Evolutionary conservation across 2,797 vertebrate species (phyloP).

Genomic region (Euthynnus affinis): DNA sequence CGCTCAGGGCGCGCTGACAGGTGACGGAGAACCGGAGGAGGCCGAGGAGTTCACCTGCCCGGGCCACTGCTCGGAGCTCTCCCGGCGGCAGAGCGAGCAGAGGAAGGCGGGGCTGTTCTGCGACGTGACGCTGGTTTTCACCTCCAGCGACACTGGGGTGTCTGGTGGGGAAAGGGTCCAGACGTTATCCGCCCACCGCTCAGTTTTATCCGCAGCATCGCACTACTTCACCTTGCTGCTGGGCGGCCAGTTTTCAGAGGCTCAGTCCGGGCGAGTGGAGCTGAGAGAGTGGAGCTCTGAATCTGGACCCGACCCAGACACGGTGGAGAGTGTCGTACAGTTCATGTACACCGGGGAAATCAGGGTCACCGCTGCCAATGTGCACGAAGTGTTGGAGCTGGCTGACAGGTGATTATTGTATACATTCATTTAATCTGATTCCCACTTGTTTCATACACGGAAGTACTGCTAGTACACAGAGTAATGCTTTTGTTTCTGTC

Average conservation of each 20-base stretch:
- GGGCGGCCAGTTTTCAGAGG: slow-evolving; percentile 90
- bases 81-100: slow-evolving; percentile 93
- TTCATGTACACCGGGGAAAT: slow-evolving; percentile 96
- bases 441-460: not conserved
- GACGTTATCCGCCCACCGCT: slow-evolving; percentile 88
- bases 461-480: too few relatives aligned
- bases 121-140: slow-evolving; percentile 92
- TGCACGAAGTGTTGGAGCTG: slow-evolving; percentile 94
- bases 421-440: not conserved
- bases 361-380: slow-evolving; percentile 90
- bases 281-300: slow-evolving; percentile 94
- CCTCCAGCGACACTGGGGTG: slow-evolving; percentile 60
- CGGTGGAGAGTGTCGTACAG: slow-evolving; percentile 92
- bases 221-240: slow-evolving; percentile 92
- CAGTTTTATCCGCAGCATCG: slow-evolving; percentile 92
- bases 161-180: slow-evolving; percentile 43
- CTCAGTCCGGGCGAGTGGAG: slow-evolving; percentile 89
- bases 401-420: slow-evolving; percentile 90
- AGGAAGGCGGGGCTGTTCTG: slow-evolving; percentile 91
- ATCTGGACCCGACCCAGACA: slow-evolving; percentile 90
- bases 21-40: slow-evolving; percentile 86
- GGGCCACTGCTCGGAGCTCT: slow-evolving; percentile 91
- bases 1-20: slow-evolving; percentile 72
- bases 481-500: not conserved
- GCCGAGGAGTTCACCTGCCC: slow-evolving; percentile 90